Conservation (phyloP, 2,113 vertebrate genomes). For the Dasyornis broadbenti region DNA sequence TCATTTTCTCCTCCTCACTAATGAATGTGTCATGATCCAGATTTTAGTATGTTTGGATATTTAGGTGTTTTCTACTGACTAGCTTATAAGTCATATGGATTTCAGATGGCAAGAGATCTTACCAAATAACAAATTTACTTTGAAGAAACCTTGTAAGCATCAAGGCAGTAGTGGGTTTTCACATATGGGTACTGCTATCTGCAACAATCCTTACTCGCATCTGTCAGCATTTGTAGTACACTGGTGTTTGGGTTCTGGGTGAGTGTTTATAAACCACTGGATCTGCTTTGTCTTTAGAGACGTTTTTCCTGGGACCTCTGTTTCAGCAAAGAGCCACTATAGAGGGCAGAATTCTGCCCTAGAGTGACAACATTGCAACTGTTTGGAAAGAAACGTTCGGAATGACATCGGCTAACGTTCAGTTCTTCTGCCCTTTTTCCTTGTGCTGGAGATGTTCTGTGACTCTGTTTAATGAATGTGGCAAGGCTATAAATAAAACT, state of each 20-base stretch:
- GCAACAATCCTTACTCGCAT: not conserved
- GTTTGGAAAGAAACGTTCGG: not conserved
- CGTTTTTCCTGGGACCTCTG: not conserved
- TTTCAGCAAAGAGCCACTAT: not conserved
- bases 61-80: conserved; percentile 21
- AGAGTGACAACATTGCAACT: not conserved
- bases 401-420: not conserved
- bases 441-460: not conserved
- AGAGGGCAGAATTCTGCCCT: not conserved
- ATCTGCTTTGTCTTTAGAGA: not conserved
- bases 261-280: not conserved
- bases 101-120: conserved; percentile 24
- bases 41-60: conserved; percentile 9
- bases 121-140: not conserved
- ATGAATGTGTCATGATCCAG: not conserved
- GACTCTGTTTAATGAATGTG: not conserved
- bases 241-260: not conserved
- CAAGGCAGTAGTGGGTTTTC: not conserved
- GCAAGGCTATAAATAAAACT: conserved; percentile 18
- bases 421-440: not conserved
- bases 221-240: not conserved
- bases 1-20: conserved; percentile 28
- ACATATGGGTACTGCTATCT: not conserved
- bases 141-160: not conserved
- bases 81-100: conserved; percentile 2